These are phyloP conservation scores for Galago senegalensis DNA, from an alignment of 2,797 vertebrate species.

Conservation along the genomic window DNA sequence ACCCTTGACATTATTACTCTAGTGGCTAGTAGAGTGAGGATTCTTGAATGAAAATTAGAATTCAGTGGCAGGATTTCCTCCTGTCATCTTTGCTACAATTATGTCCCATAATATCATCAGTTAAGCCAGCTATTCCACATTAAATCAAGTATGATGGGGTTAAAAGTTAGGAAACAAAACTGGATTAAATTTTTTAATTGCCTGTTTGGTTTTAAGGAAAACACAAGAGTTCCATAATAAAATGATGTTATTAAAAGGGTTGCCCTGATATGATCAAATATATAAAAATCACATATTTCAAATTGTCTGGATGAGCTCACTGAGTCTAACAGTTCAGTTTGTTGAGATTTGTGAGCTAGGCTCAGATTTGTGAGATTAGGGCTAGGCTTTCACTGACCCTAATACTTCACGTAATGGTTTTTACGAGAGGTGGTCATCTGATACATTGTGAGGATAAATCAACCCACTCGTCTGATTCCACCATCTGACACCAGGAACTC, in stretches of 20 bases:
- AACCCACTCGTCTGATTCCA: not conserved
- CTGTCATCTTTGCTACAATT: not conserved
- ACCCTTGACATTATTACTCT: not conserved
- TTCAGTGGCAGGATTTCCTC: conserved; percentile 29
- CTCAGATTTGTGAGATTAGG: not conserved
- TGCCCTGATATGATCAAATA: conserved; percentile 46
- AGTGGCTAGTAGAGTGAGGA: not conserved
- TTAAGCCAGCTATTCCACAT: conserved; percentile 51
- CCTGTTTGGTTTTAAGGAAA: conserved; percentile 69
- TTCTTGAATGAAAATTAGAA: not conserved
- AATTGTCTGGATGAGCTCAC: conserved; percentile 43
- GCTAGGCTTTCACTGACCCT: not conserved
- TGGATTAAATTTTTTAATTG: conserved; percentile 59
- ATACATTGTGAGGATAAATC: not conserved
- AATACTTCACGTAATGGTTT: conserved; percentile 38
- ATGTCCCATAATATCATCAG: not conserved
- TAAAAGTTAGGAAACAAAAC: conserved; percentile 60
- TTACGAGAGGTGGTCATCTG: conserved; percentile 59
- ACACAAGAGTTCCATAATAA: conserved; percentile 43
- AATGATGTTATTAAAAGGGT: conserved; percentile 70
- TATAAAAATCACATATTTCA: conserved; percentile 70
- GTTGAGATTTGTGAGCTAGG: conserved; percentile 3
- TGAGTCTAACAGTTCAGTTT: conserved; percentile 42
- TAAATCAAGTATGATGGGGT: conserved; percentile 36
- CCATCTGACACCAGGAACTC: not conserved